Evolutionary conservation across 1,140 invertebrate genomes (phyloP), one percentile per base, ranked within the genome.

Genomic region (Sinella curviseta): DNA sequence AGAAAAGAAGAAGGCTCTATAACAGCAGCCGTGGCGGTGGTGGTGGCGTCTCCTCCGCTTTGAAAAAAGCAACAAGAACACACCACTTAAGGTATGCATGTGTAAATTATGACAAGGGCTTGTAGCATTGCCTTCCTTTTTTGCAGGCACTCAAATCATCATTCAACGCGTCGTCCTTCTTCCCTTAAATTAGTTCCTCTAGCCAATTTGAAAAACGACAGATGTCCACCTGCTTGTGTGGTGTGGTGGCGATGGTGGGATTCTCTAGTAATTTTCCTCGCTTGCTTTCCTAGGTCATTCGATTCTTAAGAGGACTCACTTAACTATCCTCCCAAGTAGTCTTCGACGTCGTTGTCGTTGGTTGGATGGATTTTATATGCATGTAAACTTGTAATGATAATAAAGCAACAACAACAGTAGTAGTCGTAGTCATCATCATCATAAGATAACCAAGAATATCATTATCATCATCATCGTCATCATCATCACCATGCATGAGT

Each of bases 211-310:
- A 70, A 70, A 70, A 33, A 33, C 31, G 31, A 70, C 65, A 70
- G 65, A 70, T 70, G 65, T 70, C 30, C 65, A 70, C 65, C 65
- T 70, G 65, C 8, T 30, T 70, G 65, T 70, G 65, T 70, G 65
- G 31, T 4, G 31, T 70, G 30, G n/a, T n/a, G n/a, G n/a, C n/a
- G n/a, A n/a, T n/a, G n/a, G n/a, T n/a, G n/a, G n/a, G n/a, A n/a
- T n/a, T n/a, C n/a, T n/a, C n/a, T n/a, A n/a, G 65, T 33, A 70
- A 70, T 70, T 70, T 70, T 70, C n/a, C 31, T 70, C 65, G 65
- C 65, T 70, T 70, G 65, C 65, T 70, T 70, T 33, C 65, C 65
- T 70, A n/a, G 65, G 65, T 70, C 65, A 70, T n/a, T n/a, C n/a
- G n/a, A n/a, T n/a, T n/a, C n/a, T n/a, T n/a, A n/a, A 31, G 31